Conservation (phyloP, 2,888 invertebrate species). For the Autographa gamma region DNA sequence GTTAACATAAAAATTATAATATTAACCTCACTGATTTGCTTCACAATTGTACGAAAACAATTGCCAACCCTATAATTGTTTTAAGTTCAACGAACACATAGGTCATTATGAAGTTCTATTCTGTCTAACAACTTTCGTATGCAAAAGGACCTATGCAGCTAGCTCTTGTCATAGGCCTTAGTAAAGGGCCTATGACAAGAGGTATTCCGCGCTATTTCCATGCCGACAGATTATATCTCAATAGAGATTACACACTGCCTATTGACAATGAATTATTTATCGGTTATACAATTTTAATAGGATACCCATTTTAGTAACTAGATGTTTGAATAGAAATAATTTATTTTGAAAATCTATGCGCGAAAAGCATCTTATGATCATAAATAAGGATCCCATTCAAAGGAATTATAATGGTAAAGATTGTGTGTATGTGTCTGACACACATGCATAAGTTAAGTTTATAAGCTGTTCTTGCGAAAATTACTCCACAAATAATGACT, state of each 20-base stretch:
- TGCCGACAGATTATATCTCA: slow-evolving; percentile 33
- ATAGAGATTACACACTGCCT: slow-evolving; percentile 50
- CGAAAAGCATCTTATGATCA: background rate
- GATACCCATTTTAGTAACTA: slow-evolving; percentile 14
- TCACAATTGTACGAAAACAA: no score
- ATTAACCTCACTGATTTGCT: no score
- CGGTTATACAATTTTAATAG: slow-evolving; percentile 52
- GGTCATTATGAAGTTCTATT: background rate
- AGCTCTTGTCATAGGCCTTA: background rate
- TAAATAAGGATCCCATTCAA: background rate
- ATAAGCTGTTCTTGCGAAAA: no score
- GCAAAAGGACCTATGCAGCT: background rate
- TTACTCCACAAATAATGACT: no score
- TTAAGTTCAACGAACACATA: background rate
- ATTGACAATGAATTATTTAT: slow-evolving; percentile 62
- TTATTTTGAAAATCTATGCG: background rate
- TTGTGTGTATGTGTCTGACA: no score
- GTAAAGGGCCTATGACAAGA: slow-evolving; percentile 30
- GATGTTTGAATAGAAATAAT: background rate
- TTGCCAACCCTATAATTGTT: no score
- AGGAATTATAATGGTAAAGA: no score
- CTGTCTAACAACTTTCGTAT: background rate
- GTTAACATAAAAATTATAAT: no score
- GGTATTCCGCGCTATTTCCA: slow-evolving; percentile 28
- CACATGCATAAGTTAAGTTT: no score